Evolutionary conservation across 2,113 vertebrate species (phyloP).

Genomic region (Pollachius pollachius): DNA sequence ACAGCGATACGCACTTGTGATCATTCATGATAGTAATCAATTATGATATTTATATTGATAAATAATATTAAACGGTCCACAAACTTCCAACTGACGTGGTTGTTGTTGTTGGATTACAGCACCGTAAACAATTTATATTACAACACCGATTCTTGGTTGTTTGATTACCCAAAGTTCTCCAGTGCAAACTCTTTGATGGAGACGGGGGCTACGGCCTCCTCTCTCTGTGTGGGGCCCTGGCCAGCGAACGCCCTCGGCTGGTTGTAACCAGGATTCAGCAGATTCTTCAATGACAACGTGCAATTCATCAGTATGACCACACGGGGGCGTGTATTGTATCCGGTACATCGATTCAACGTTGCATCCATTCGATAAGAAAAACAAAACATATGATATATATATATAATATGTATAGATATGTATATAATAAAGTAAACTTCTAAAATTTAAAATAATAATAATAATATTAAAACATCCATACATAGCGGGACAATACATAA

Average conservation of each 20-base stretch:
- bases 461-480: too few species aligned
- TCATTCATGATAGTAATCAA: too few species aligned
- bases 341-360: not conserved
- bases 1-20: too few species aligned
- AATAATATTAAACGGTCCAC: too few species aligned
- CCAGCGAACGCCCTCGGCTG: slow-evolving; percentile 54
- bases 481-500: too few species aligned
- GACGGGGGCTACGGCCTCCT: slow-evolving; percentile 67
- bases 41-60: too few species aligned
- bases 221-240: slow-evolving; percentile 1
- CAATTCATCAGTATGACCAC: slow-evolving; percentile 25
- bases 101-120: too few species aligned
- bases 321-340: not conserved
- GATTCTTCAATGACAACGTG: slow-evolving; percentile 67
- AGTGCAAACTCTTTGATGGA: slow-evolving; percentile 89
- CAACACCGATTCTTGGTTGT: not conserved
- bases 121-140: not conserved
- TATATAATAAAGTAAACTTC: too few species aligned
- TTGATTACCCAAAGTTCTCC: slow-evolving; percentile 84
- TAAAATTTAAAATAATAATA: not conserved
- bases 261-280: slow-evolving; percentile 78
- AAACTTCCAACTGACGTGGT: too few species aligned
- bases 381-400: too few species aligned
- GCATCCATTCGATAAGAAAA: too few species aligned
- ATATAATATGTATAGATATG: too few species aligned